A percentile compares a stretch with the other conserved stretches of the same genome.
Evolutionary conservation across 2,888 invertebrate genomes (phyloP).

Genomic region (Neuroscelio doddi): DNA sequence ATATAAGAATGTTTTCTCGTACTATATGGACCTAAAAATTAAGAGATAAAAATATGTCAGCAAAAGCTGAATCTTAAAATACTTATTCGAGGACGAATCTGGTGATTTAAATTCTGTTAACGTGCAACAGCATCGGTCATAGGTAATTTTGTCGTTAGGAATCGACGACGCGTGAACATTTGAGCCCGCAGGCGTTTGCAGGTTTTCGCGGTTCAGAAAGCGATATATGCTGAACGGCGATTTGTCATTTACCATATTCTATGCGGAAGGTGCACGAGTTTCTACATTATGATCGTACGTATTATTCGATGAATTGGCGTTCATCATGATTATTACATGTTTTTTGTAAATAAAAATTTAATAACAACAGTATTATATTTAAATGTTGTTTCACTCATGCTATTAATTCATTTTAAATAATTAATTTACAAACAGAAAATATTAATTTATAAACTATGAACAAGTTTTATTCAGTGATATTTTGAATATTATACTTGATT

Average conservation of each 20-base stretch:
- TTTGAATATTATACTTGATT: too few species aligned
- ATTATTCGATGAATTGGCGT: slow-evolving; percentile 16
- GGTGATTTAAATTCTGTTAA: slow-evolving; percentile 50
- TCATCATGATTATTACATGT: slow-evolving; percentile 5
- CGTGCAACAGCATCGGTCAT: slow-evolving; percentile 50
- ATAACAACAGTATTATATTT: too few species aligned
- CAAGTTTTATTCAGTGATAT: too few species aligned
- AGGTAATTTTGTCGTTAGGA: slow-evolving; percentile 53
- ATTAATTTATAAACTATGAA: too few species aligned
- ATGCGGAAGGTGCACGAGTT: slow-evolving; percentile 10
- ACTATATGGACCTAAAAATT: too few species aligned
- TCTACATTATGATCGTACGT: slow-evolving; percentile 8
- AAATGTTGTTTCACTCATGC: too few species aligned
- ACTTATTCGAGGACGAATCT: slow-evolving; percentile 29
- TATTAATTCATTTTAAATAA: too few species aligned
- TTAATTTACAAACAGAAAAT: too few species aligned
- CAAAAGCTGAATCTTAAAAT: too few species aligned
- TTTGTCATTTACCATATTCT: slow-evolving; percentile 17
- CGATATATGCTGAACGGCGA: slow-evolving; percentile 31
- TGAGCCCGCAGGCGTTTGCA: slow-evolving; percentile 49
- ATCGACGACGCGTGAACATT: slow-evolving; percentile 48
- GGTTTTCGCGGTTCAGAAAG: slow-evolving; percentile 51
- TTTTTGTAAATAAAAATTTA: slow-evolving; percentile 8
- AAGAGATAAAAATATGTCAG: too few species aligned
- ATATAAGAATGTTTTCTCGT: too few species aligned